These are phyloP conservation scores for Drosophila suzukii DNA, from an alignment of 1,140 invertebrate species.

Conservation along the genomic window DNA sequence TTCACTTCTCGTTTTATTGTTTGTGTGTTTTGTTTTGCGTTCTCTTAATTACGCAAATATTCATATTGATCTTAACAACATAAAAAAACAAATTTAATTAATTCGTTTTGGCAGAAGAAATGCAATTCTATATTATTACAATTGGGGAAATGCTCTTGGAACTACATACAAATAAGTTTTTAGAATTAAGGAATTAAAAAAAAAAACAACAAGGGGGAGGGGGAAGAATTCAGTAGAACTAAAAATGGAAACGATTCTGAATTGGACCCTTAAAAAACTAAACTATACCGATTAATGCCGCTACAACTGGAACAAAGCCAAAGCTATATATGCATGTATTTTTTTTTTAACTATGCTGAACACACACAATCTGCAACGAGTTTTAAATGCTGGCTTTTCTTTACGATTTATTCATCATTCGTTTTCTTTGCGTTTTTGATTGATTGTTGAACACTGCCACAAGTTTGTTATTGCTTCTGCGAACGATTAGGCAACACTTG, in stretches of 20 bases:
- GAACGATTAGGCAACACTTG: slow-evolving; percentile 42
- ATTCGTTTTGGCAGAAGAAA: slow-evolving; percentile 36
- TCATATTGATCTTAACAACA: slow-evolving; percentile 37
- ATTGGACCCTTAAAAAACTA: slow-evolving; percentile 49
- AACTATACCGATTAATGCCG: slow-evolving; percentile 42
- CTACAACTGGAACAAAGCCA: slow-evolving; percentile 32
- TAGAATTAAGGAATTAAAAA: slow-evolving; percentile 11
- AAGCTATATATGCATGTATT: slow-evolving; percentile 18
- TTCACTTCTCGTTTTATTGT: slow-evolving; percentile 68
- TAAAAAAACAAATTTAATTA: slow-evolving; percentile 35
- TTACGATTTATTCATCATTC: slow-evolving; percentile 6
- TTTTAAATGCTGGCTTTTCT: slow-evolving; percentile 15
- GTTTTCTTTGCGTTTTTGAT: slow-evolving; percentile 25
- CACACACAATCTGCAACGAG: slow-evolving; percentile 29
- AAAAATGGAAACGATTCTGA: slow-evolving; percentile 18
- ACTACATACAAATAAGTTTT: slow-evolving; percentile 25
- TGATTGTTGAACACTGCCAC: slow-evolving; percentile 43
- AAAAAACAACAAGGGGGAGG: slow-evolving; percentile 15
- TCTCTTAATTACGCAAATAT: slow-evolving; percentile 35
- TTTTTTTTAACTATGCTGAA: slow-evolving; percentile 12
- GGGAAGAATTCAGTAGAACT: slow-evolving; percentile 18
- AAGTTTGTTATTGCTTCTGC: slow-evolving; percentile 36
- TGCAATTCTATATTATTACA: slow-evolving; percentile 34
- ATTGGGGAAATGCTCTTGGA: slow-evolving; percentile 14
- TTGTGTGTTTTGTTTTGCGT: slow-evolving; percentile 47